A percentile compares a stretch with the other conserved stretches of the same genome.
These are phyloP conservation scores for Elysia crispata DNA, from an alignment of 2,888 invertebrate genomes.

Conservation along the genomic window DNA sequence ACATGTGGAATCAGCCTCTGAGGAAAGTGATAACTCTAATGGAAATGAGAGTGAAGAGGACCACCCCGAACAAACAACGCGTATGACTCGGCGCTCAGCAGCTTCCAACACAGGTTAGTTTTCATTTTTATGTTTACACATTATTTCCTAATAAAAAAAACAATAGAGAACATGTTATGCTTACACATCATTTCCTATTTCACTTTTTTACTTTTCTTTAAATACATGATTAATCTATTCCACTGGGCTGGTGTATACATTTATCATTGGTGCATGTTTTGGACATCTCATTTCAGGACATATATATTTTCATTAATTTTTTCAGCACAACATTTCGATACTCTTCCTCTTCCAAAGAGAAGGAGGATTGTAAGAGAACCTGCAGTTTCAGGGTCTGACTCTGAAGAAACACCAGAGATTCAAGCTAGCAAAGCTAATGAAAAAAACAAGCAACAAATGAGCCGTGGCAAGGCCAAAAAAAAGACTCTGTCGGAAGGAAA, in stretches of 20 bases:
- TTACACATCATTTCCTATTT: not conserved
- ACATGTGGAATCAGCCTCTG: slow-evolving; percentile 46
- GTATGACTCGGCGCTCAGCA: slow-evolving; percentile 52
- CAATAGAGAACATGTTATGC: too few relatives aligned
- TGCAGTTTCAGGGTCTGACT: slow-evolving; percentile 48
- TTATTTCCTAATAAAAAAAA: too few relatives aligned
- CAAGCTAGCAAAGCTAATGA: slow-evolving; percentile 1
- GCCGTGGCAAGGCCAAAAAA: slow-evolving; percentile 42
- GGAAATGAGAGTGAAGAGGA: slow-evolving; percentile 52
- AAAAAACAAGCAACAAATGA: slow-evolving; percentile 16
- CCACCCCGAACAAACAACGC: slow-evolving; percentile 42
- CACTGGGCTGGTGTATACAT: not conserved
- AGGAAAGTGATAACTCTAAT: slow-evolving; percentile 50
- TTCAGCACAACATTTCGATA: not conserved
- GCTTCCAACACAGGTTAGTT: slow-evolving; percentile 11
- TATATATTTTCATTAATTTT: too few relatives aligned
- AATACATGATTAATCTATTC: not conserved
- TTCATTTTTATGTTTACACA: too few relatives aligned
- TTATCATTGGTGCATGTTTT: not conserved
- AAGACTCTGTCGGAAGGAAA: slow-evolving; percentile 25
- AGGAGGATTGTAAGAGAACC: slow-evolving; percentile 44
- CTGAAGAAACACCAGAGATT: slow-evolving; percentile 43
- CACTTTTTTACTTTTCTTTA: not conserved
- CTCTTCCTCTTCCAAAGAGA: slow-evolving; percentile 37
- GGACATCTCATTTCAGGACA: not conserved